Evolutionary conservation across 2,797 vertebrate genomes (phyloP).

Genomic region (Hyperoplus immaculatus): DNA sequence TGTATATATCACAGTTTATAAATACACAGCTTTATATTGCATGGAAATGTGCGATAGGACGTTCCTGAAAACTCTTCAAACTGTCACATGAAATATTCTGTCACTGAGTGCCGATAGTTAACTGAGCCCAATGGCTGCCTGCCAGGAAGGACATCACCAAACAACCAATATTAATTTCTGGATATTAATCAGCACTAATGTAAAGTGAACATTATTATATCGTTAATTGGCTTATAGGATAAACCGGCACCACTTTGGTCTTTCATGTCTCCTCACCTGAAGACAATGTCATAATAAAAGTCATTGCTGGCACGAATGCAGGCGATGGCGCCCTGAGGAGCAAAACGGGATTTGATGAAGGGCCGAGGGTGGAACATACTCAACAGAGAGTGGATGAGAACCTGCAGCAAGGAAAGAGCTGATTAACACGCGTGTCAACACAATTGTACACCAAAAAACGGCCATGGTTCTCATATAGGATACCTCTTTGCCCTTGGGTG

Average conservation of each 20-base stretch:
- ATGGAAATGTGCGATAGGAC: neutral
- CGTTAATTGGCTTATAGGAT: neutral
- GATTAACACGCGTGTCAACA: neutral
- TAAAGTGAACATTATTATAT: neutral
- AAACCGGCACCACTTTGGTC: neutral
- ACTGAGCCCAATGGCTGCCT: slow-evolving; percentile 23
- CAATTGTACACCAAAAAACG: neutral
- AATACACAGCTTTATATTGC: neutral
- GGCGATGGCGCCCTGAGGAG: slow-evolving; percentile 94
- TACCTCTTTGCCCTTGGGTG: slow-evolving; percentile 97
- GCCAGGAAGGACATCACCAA: slow-evolving; percentile 6
- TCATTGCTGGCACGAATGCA: slow-evolving; percentile 92
- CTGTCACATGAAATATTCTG: neutral
- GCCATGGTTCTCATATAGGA: neutral
- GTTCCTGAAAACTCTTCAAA: neutral
- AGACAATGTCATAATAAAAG: slow-evolving; percentile 93
- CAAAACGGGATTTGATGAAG: slow-evolving; percentile 95
- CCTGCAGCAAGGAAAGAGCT: slow-evolving; percentile 73
- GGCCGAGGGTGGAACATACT: slow-evolving; percentile 97
- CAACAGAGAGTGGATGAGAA: slow-evolving; percentile 92
- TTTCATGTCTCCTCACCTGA: slow-evolving; percentile 86
- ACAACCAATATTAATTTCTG: slow-evolving; percentile 3
- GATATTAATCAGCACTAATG: slow-evolving; percentile 23
- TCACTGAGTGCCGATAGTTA: slow-evolving; percentile 13
- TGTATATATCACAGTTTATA: neutral